Evolutionary conservation across 1,140 invertebrate species (phyloP).

Genomic region (Bombus huntii): DNA sequence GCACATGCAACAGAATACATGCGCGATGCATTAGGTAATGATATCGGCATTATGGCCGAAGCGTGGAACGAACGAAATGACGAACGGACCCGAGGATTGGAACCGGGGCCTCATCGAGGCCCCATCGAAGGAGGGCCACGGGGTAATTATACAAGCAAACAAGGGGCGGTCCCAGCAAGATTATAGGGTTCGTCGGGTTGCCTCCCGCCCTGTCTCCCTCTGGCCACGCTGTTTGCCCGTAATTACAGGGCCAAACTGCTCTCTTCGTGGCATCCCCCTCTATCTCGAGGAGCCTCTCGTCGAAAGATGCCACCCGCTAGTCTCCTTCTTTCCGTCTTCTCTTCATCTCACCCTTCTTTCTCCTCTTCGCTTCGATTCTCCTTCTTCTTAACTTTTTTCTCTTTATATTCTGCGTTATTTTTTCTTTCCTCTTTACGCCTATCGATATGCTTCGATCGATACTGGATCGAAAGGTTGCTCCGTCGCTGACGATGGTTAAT

Average conservation of each 20-base stretch:
- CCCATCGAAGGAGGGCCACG: constrained; percentile 75
- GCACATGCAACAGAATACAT: constrained; percentile 60
- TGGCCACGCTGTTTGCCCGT: constrained; percentile 71
- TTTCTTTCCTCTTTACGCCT: neutral
- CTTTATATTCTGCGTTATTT: too few relatives aligned
- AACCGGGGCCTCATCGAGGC: constrained; percentile 62
- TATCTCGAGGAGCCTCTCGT: constrained; percentile 28
- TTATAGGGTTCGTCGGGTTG: constrained; percentile 75
- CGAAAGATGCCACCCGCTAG: constrained; percentile 64
- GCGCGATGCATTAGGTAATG: constrained; percentile 76
- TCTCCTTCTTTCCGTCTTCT: constrained; percentile 24
- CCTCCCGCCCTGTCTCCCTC: constrained; percentile 35
- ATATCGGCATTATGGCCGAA: constrained; percentile 76
- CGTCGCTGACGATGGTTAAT: neutral
- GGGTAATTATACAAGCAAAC: constrained; percentile 81
- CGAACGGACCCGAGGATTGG: constrained; percentile 72
- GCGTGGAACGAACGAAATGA: constrained; percentile 71
- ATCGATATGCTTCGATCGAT: constrained; percentile 25
- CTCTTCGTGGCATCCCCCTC: constrained; percentile 56
- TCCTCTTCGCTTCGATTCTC: too few relatives aligned
- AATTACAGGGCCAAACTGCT: constrained; percentile 80
- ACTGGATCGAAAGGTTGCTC: neutral
- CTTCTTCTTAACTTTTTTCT: neutral
- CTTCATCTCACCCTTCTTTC: neutral
- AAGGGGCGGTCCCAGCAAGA: constrained; percentile 78